Percentiles rank a stretch among this genome's conserved stretches.
phyloP scores from a whole-genome alignment of 1,140 invertebrate genomes.

The Heliconius melpomene region DNA sequence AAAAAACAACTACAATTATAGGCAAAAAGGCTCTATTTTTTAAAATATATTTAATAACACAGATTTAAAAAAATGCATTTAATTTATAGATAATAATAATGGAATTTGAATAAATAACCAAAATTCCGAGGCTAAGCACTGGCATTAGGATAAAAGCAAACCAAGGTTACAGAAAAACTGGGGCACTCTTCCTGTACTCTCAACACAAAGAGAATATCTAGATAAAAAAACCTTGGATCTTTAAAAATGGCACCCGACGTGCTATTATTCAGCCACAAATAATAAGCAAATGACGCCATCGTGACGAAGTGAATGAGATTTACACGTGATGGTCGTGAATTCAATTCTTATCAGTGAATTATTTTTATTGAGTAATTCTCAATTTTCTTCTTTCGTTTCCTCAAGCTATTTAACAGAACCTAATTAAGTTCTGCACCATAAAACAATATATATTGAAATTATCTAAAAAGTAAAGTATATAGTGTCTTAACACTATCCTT shows the following conservation, averaged over 20 bases:
- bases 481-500: no score
- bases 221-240: slow-evolving; percentile 15
- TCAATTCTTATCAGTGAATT: not conserved
- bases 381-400: no score
- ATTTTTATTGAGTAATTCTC: no score
- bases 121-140: slow-evolving; percentile 29
- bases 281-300: slow-evolving; percentile 5
- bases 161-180: slow-evolving; percentile 26
- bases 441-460: no score
- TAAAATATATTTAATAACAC: not conserved
- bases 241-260: slow-evolving; percentile 30
- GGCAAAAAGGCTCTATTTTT: not conserved
- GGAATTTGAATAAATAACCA: slow-evolving; percentile 19
- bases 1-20: not conserved
- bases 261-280: slow-evolving; percentile 14
- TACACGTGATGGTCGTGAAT: not conserved
- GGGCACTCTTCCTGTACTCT: slow-evolving; percentile 34
- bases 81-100: not conserved
- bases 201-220: slow-evolving; percentile 24
- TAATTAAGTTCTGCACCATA: no score
- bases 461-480: no score
- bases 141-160: slow-evolving; percentile 38
- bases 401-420: no score
- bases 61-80: not conserved
- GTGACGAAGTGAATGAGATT: not conserved